Evolutionary conservation across 2,797 vertebrate species (phyloP), one percentile per base, ranked within the genome.

Genomic region (Loris lydekkerianus): DNA sequence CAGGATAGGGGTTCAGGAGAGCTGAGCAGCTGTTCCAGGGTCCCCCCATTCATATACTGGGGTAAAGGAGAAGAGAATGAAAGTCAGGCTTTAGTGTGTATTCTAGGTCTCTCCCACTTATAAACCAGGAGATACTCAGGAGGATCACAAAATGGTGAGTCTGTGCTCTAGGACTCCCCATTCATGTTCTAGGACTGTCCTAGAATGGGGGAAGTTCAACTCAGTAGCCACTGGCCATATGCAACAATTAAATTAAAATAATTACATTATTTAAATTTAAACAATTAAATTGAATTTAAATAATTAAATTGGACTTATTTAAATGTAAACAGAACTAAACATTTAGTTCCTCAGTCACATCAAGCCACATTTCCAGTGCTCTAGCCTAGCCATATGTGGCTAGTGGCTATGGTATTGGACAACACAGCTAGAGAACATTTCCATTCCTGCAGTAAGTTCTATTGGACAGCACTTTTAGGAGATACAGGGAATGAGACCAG

Each of bases 41-140:
- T 99, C 2, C 99, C 99, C 3, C 99, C 99, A 0, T 99, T 99
- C 96, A 99, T 99, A 98, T 99, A 99, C 99, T 99, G 97, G 69
- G 40, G n/a, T 18, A 92, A 0, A 60, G 18, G 27, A 88, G 34
- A 14, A 86, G 77, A 61, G 63, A 76, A 90, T 37, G 27, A 49
- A 90, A 21, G 34, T 90, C 46, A 96, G 61, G 93, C 34, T 89
- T 88, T 37, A 23, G 53, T 49, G 61, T 37, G 34, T 73, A 40
- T 20, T 96, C 72, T 46, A 46, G 10, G 60, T 70, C 89, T 88
- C 89, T 88, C 78, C 23, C 60, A 72, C 40, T 80, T 78, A 53
- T n/a, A 77, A 95, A 63, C 31, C 78, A 80, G 34, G 89, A 61
- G 29, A 61, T 58, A 75, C 49, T 82, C n/a, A 27, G 43, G 92